A percentile compares a stretch with the other conserved stretches of the same genome.
Evolutionary conservation across 2,113 vertebrate genomes (phyloP).

Genomic region (Budorcas taxicolor): DNA sequence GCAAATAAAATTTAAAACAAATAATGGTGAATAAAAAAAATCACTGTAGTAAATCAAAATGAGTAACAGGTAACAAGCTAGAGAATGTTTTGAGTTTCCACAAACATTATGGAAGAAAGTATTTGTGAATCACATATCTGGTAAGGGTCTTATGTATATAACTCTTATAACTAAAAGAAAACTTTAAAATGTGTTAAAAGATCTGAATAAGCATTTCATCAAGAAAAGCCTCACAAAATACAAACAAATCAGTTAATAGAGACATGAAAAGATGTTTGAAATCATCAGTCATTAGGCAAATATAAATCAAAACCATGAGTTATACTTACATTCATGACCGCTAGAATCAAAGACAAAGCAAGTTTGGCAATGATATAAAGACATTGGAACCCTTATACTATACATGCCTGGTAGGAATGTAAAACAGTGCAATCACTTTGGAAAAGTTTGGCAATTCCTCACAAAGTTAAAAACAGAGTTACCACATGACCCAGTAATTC

Average conservation of each 20-base stretch:
- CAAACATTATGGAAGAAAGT: not conserved
- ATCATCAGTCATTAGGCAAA: not conserved
- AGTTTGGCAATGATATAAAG: not conserved
- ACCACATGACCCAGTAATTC: not conserved
- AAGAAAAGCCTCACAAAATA: not conserved
- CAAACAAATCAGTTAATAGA: not conserved
- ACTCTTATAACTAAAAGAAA: not conserved
- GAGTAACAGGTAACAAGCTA: not conserved
- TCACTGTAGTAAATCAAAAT: not conserved
- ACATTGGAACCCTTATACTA: not conserved
- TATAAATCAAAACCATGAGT: not conserved
- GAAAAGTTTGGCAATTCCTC: not conserved
- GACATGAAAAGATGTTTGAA: not conserved
- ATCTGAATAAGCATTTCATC: not conserved
- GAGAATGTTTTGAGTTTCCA: not conserved
- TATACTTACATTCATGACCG: not conserved
- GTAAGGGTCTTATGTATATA: not conserved
- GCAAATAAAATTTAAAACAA: not conserved
- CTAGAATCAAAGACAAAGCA: not conserved
- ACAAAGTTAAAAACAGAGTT: not conserved
- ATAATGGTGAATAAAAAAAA: not conserved
- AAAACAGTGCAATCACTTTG: not conserved
- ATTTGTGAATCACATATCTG: not conserved
- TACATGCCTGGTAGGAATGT: not conserved
- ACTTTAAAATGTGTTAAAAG: not conserved